These are phyloP conservation scores for Parnassius mnemosyne DNA, from an alignment of 2,888 invertebrate genomes.

Conservation along the genomic window DNA sequence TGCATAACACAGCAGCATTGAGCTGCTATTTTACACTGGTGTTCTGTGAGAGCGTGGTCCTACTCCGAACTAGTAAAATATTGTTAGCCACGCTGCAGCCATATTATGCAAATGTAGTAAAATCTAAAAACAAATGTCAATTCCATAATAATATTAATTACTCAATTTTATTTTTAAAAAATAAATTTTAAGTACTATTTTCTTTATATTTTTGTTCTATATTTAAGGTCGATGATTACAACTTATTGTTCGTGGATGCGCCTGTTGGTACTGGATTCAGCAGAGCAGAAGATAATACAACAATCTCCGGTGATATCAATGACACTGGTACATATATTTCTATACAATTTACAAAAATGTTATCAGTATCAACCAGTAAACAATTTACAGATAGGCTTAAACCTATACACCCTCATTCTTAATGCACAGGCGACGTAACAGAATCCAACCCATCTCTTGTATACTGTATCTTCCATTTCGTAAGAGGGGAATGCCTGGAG, in stretches of 20 bases:
- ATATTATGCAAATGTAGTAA: too few relatives aligned
- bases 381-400: too few relatives aligned
- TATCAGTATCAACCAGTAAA: background rate
- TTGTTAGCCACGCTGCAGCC: too few relatives aligned
- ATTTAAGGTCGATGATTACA: conserved; percentile 84
- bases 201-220: conserved; percentile 1
- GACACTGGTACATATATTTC: conserved; percentile 15
- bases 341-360: background rate
- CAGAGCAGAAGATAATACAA: conserved; percentile 59
- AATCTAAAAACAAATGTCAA: too few relatives aligned
- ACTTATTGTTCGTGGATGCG: conserved; percentile 92
- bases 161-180: background rate
- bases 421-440: background rate
- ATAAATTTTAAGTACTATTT: background rate
- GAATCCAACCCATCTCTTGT: background rate
- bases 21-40: too few relatives aligned
- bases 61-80: too few relatives aligned
- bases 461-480: background rate
- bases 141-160: background rate
- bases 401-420: background rate
- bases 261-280: conserved; percentile 94
- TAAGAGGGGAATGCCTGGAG: background rate
- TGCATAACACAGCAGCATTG: too few relatives aligned
- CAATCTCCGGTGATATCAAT: conserved; percentile 27
- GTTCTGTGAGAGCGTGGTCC: too few relatives aligned